Percentiles rank a stretch among this genome's conserved stretches.
Conservation (phyloP, 2,888 invertebrate species). For the Lottia gigantea region DNA sequence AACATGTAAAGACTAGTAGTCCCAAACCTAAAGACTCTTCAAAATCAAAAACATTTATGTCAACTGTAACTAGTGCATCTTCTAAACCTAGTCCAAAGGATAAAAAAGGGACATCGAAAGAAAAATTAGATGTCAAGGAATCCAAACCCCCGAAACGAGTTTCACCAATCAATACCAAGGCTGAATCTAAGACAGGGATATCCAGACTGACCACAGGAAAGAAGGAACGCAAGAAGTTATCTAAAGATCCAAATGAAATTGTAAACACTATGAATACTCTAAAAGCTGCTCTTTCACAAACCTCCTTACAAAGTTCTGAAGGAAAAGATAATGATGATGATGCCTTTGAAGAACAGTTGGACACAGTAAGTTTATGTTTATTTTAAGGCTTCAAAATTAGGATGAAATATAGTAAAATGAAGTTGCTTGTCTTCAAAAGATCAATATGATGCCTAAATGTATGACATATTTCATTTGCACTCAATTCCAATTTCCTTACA, state of each 20-base stretch:
- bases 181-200: background rate
- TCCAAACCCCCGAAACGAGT: background rate
- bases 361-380: slow-evolving; percentile 40
- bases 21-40: background rate
- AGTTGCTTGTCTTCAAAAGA: no score
- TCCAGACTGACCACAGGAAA: background rate
- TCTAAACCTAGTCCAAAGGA: background rate
- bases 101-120: background rate
- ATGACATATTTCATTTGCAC: no score
- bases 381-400: background rate
- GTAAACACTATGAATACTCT: background rate
- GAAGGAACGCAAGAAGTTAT: background rate
- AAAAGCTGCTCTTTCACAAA: slow-evolving; percentile 12
- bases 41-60: slow-evolving; percentile 17
- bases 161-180: slow-evolving; percentile 6
- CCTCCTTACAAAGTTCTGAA: slow-evolving; percentile 15
- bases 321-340: slow-evolving; percentile 32
- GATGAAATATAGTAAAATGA: no score
- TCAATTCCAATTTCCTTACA: no score
- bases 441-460: no score
- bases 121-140: slow-evolving; percentile 6
- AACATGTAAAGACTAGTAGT: slow-evolving; percentile 5
- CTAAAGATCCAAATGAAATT: slow-evolving; percentile 9
- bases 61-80: slow-evolving; percentile 5
- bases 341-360: slow-evolving; percentile 39